Conservation (phyloP, 2,113 vertebrate genomes). For the Melospiza melodia region DNA sequence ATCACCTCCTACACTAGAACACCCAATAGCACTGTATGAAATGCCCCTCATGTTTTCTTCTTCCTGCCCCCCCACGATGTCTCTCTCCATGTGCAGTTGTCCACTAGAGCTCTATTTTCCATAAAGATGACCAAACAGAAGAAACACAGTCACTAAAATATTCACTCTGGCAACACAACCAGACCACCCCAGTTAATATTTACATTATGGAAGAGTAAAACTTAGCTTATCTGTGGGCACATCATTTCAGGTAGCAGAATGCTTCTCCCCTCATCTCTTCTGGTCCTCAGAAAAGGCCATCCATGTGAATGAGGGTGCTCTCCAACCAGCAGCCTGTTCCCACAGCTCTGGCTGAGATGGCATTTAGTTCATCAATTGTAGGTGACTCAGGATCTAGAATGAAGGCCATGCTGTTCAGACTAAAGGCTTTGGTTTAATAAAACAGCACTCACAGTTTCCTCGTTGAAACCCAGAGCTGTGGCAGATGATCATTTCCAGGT, state of each 20-base stretch:
- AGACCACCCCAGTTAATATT: not conserved
- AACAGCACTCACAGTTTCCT: not conserved
- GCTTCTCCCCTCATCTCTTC: not conserved
- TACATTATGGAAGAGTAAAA: not conserved
- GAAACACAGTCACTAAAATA: not conserved
- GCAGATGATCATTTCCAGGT: not conserved
- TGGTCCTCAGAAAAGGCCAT: not conserved
- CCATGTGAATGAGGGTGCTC: fast-evolving
- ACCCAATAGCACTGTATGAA: not conserved
- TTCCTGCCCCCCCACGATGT: not conserved
- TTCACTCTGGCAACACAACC: not conserved
- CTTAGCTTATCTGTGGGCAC: not conserved
- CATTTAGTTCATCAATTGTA: not conserved
- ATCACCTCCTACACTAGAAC: not conserved
- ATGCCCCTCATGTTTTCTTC: not conserved
- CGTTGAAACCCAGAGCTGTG: not conserved
- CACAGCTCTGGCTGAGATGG: not conserved
- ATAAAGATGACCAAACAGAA: not conserved
- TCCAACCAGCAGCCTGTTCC: not conserved
- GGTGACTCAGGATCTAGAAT: not conserved
- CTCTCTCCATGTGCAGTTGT: not conserved
- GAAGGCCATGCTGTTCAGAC: not conserved
- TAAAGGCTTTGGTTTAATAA: not conserved
- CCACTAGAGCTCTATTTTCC: not conserved
- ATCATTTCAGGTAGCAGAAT: not conserved